Evolutionary conservation across 2,113 vertebrate genomes (phyloP).

Genomic region (Paraplagusia blochii): DNA sequence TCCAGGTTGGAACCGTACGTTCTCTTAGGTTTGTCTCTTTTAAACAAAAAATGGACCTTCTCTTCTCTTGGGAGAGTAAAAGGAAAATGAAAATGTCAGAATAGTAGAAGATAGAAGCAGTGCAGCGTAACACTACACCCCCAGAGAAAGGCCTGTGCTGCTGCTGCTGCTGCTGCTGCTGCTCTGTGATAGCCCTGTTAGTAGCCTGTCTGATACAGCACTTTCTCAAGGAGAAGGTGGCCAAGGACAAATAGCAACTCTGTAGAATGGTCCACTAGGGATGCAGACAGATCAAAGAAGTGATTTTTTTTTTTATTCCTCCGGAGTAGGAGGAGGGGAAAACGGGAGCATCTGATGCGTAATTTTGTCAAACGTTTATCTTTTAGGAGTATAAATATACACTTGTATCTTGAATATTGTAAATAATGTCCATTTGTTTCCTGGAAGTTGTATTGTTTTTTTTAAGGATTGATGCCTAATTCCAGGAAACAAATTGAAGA

Average conservation of each 20-base stretch:
- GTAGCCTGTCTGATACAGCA: conserved; percentile 62
- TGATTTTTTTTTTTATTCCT: conserved; percentile 25
- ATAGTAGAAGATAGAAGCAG: conserved; percentile 54
- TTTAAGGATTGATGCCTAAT: too few species aligned
- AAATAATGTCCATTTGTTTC: too few species aligned
- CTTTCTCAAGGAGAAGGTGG: conserved; percentile 70
- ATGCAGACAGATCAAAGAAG: conserved; percentile 18
- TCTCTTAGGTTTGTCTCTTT: conserved; percentile 23
- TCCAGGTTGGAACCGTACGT: conserved; percentile 23
- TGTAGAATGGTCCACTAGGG: conserved; percentile 26
- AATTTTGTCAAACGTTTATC: too few species aligned
- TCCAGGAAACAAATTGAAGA: too few species aligned
- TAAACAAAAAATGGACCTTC: conserved; percentile 7
- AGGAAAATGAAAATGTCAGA: conserved; percentile 54
- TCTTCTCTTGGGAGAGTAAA: conserved; percentile 26
- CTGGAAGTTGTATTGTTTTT: too few species aligned
- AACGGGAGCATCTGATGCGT: not conserved
- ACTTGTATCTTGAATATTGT: too few species aligned
- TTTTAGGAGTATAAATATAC: too few species aligned
- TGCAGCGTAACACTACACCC: conserved; percentile 61
- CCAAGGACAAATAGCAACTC: conserved; percentile 58
- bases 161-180: conserved; percentile 7
- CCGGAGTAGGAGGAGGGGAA: not conserved
- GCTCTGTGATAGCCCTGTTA: conserved; percentile 51
- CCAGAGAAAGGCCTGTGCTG: conserved; percentile 44